Evolutionary conservation across 2,113 vertebrate genomes (phyloP), one percentile per base, ranked within the genome.

Genomic region (Chloropsis cyanopogon): DNA sequence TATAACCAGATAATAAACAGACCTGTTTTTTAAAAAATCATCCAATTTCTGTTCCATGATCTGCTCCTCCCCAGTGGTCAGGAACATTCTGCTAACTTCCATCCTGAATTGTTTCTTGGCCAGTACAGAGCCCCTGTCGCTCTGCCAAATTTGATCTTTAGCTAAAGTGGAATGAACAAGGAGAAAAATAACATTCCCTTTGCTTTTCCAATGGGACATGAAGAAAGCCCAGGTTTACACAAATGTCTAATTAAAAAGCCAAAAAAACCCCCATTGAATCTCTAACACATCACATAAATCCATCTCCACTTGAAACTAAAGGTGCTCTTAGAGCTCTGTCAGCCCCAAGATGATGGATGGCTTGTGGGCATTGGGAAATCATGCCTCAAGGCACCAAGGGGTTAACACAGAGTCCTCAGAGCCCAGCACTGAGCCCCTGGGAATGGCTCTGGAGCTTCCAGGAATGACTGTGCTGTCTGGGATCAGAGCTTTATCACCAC

Each of bases 61-160:
- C 72, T 92, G 41, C n/a, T 87, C 37, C 75, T 90, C 88, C 79
- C 68, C 35, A 54, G 18, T 12, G 80, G 68, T 72, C 80, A 94
- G 72, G 77, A 92, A 88, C 54, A 69, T 77, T 70, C 31, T 10
- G 5, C 68, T 41, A 8, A 26, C 50, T 88, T 95, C 80, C 83
- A 94, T 59, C 37, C 68, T 19, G 54, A 73, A 50, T 41, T 86
- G 68, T 73, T 94, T 84, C 93, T 53, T 89, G 89, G 77, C 82
- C 81, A 71, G 33, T 9, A 52, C 10, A 2, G 39, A 91, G 72
- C 18, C 54, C 54, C 65, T 81, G 71, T 69, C 7, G 3, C 64
- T 47, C 77, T 88, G 91, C 86, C 90, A 94, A 26, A 96, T 59
- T 89, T 92, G 73, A 95, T 86, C 91, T 86, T 85, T 29, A 88